Conservation (phyloP, 2,113 vertebrate genomes). For the Calyptomena viridis region DNA sequence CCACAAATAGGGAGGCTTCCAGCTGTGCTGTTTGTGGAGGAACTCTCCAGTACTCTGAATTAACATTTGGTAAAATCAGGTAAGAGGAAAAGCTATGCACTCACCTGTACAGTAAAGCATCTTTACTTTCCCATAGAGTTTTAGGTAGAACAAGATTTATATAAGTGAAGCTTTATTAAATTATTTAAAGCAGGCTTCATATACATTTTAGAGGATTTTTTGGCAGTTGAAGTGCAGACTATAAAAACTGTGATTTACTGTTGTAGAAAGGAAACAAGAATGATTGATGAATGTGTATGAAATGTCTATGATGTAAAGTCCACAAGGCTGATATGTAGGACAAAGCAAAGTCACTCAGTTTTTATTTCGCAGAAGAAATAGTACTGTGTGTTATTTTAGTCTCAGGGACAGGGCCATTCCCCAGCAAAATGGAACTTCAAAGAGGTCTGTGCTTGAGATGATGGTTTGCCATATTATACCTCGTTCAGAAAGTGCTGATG, state of each 20-base stretch:
- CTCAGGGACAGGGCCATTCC: not conserved
- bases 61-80: not conserved
- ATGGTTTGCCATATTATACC: not conserved
- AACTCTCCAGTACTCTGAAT: not conserved
- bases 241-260: not conserved
- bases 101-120: not conserved
- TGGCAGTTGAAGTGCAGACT: not conserved
- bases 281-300: not conserved
- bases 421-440: not conserved
- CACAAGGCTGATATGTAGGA: not conserved
- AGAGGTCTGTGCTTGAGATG: rapidly evolving
- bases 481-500: not conserved
- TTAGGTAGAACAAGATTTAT: not conserved
- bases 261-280: not conserved
- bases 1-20: not conserved
- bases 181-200: not conserved
- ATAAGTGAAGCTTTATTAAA: not conserved
- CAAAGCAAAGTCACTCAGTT: not conserved
- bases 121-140: not conserved
- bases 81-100: not conserved
- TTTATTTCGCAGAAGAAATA: not conserved
- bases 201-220: not conserved
- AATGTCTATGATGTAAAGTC: not conserved
- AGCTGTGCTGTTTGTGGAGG: not conserved
- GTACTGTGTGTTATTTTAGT: not conserved